phyloP scores from a whole-genome alignment of 1,140 invertebrate genomes.

The Sminthurinus signatus region DNA sequence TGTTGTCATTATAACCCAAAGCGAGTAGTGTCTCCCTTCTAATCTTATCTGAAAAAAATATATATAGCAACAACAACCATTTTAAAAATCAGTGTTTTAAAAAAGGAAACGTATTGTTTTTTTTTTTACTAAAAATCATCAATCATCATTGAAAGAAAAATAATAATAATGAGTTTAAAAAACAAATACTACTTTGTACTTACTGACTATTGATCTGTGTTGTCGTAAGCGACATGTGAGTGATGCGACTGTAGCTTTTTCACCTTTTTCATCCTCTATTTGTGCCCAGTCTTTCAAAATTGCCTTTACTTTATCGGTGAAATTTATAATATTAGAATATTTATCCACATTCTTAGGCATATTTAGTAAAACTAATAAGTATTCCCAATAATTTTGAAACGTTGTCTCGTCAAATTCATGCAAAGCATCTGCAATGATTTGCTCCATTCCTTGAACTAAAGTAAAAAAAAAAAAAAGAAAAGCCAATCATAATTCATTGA shows the following conservation, averaged over 20 bases:
- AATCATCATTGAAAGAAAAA: neutral
- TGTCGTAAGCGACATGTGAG: conserved; percentile 11
- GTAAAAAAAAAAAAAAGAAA: neutral
- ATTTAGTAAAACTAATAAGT: conserved; percentile 16
- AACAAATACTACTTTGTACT: too few relatives aligned
- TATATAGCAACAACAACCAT: neutral
- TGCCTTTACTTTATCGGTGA: conserved; percentile 6
- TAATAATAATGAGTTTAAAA: too few relatives aligned
- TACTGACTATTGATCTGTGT: conserved; percentile 21
- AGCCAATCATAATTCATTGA: neutral
- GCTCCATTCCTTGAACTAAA: neutral
- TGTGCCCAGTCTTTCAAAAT: conserved; percentile 19
- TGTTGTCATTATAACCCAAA: conserved; percentile 5
- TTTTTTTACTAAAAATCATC: neutral
- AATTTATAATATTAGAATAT: conserved; percentile 13
- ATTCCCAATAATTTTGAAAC: conserved; percentile 29
- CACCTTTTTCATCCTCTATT: conserved; percentile 7
- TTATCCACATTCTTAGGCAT: conserved; percentile 7
- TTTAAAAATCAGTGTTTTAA: neutral
- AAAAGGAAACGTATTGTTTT: neutral
- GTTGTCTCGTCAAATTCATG: neutral
- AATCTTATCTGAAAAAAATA: neutral
- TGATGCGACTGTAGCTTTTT: conserved; percentile 15
- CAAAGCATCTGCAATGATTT: neutral
- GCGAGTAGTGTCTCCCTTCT: neutral